Evolutionary conservation across 2,113 vertebrate species (phyloP), one percentile per base, ranked within the genome.

Genomic region (Bothrops jararaca): DNA sequence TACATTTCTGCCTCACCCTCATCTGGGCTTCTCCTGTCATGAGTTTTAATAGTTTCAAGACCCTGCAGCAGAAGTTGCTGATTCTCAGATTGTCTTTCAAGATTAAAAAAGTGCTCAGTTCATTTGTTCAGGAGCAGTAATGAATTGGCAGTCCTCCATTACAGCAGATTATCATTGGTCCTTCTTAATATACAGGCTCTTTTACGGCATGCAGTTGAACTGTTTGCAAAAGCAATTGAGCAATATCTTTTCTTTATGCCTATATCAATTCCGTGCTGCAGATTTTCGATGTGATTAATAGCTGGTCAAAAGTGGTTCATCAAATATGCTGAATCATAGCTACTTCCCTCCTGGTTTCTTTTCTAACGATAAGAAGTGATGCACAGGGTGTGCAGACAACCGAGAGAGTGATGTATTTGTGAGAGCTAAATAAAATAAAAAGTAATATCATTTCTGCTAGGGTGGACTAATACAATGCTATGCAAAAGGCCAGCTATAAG

Each of bases 71-170:
- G n/a, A n/a, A n/a, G n/a, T n/a, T n/a, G n/a, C n/a, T n/a, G n/a
- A n/a, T n/a, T n/a, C n/a, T n/a, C n/a, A n/a, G n/a, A n/a, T n/a
- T n/a, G n/a, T n/a, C n/a, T n/a, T n/a, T n/a, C n/a, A n/a, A n/a
- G n/a, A n/a, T n/a, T 26, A 94, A 58, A 56, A 92, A 89, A 93
- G 94, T 58, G 58, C 94, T 92, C 86, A 93, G 95, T 52, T 92
- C 89, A 94, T 96, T 95, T 96, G 52, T 91, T 92, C 80, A 95
- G 94, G 24, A 64, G 85, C 12, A 95, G 88, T 60, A 94, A 92
- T 89, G 94, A 96, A 96, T 97, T 96, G 95, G 94, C 94, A 94
- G 94, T 95, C 95, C 94, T 94, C 52, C 58, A 92, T 91, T 93
- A 96, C 86, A 90, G 94, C 92, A 93, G 86, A 94, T 96, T 96